These are phyloP conservation scores for Empis livida DNA, from an alignment of 2,888 invertebrate genomes.

Conservation along the genomic window DNA sequence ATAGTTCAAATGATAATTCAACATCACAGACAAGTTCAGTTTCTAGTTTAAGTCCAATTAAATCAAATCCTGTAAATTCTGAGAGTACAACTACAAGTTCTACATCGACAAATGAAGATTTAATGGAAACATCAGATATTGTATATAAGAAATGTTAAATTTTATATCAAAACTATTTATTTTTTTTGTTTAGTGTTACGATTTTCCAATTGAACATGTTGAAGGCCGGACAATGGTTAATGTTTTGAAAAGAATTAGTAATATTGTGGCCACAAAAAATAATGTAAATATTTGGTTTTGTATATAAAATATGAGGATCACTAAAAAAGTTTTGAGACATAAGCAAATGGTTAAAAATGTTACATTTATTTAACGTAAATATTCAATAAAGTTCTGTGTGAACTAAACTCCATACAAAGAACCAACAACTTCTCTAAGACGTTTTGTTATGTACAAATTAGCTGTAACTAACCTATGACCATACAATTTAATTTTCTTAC, in stretches of 20 bases:
- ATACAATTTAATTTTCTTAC: too few relatives aligned
- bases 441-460: too few relatives aligned
- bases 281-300: slow-evolving; percentile 46
- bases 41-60: slow-evolving; percentile 12
- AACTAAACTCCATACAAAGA: too few relatives aligned
- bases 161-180: background rate
- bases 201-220: slow-evolving; percentile 20
- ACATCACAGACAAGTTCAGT: slow-evolving; percentile 15
- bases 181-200: slow-evolving; percentile 12
- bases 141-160: background rate
- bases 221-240: slow-evolving; percentile 55
- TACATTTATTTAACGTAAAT: too few relatives aligned
- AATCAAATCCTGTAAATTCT: background rate
- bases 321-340: too few relatives aligned
- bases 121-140: slow-evolving; percentile 21
- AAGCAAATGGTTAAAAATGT: too few relatives aligned
- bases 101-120: slow-evolving; percentile 18
- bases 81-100: slow-evolving; percentile 10
- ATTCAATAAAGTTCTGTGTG: too few relatives aligned
- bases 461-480: too few relatives aligned
- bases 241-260: slow-evolving; percentile 76
- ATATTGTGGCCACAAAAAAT: slow-evolving; percentile 68
- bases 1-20: slow-evolving; percentile 12
- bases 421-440: too few relatives aligned
- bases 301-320: background rate